Percentiles rank a stretch among this genome's conserved stretches.
phyloP scores from a whole-genome alignment of 2,797 vertebrate genomes.

The Syngnathus rostellatus region DNA sequence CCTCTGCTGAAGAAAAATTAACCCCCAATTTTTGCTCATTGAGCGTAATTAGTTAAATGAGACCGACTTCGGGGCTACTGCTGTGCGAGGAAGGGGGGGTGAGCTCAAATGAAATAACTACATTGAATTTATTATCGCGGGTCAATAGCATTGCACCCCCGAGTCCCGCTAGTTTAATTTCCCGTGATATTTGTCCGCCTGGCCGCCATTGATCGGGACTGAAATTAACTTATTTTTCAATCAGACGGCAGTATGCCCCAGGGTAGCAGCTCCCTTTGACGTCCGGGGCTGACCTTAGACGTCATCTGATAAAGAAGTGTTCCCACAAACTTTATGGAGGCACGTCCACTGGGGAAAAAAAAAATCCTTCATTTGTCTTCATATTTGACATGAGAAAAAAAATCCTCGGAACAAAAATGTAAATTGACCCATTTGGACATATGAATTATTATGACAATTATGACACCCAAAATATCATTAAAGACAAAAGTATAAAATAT shows the following conservation, averaged over 20 bases:
- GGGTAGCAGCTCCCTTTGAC: constrained; percentile 80
- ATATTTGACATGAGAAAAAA: neutral
- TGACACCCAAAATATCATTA: neutral
- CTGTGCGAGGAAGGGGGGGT: constrained; percentile 13
- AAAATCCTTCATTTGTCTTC: too few relatives aligned
- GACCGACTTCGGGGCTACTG: constrained; percentile 67
- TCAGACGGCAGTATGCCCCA: constrained; percentile 88
- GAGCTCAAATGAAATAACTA: constrained; percentile 83
- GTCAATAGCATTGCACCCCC: constrained; percentile 89
- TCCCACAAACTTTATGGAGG: neutral
- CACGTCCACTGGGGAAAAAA: too few relatives aligned
- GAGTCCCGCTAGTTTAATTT: constrained; percentile 99
- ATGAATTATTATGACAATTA: neutral
- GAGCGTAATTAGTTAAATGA: constrained; percentile 99
- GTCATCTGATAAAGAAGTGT: neutral
- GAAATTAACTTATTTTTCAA: constrained; percentile 99
- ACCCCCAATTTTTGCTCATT: constrained; percentile 85
- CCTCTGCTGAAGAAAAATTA: constrained; percentile 83
- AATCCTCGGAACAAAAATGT: neutral
- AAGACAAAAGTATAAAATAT: neutral
- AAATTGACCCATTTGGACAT: neutral
- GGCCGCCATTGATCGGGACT: constrained; percentile 98
- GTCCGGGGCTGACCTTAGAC: neutral
- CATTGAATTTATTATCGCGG: constrained; percentile 97
- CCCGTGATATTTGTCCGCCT: constrained; percentile 99